Evolutionary conservation across 2,113 vertebrate genomes (phyloP), one percentile per base, ranked within the genome.

Genomic region (Chelonoidis abingdonii): DNA sequence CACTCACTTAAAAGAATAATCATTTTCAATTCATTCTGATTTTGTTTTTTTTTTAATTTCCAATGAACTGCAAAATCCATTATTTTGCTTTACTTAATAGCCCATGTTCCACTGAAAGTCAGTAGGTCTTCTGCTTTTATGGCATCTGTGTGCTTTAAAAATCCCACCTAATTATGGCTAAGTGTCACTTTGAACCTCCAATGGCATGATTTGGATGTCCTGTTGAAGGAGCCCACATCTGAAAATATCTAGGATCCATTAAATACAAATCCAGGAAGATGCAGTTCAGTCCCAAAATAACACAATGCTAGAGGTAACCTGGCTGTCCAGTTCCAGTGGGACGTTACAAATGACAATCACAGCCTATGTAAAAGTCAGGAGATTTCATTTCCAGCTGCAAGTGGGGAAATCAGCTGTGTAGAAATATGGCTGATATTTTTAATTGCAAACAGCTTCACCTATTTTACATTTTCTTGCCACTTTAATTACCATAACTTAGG

Each of bases 401-500:
- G 10, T 38, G n/a, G 17, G 35, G 49, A 91, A 88, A 78, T 24
- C 65, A 8, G n/a, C 62, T 80, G 47, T 65, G 80, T 62, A 95
- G 53, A 31, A 80, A 6, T 87, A 86, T 5, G 57, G 50, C 49
- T 31, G 75, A 69, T 84, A 22, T 14, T 88, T 72, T 16, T 80
- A 90, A 80, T 38, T 78, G 49, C 62, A 62, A 29, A 0, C 2
- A 2, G 5, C 29, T 50, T 88, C 50, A 2, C 1, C 35, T 49
- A 49, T 84, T 80, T 86, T 80, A 41, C 19, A 6, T 38, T 59
- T 21, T 35, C 44, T 62, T 16, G 2, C 24, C 16, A 41, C 0
- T 0, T 7, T 50, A 0, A 0, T 78, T 29, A 52, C 1, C 0
- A 59, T 13, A 41, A 31, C 12, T 91, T 79, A 22, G 79, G 29